Evolutionary conservation across 2,113 vertebrate genomes (phyloP), one percentile per base, ranked within the genome.

Genomic region (Pogona vitticeps): DNA sequence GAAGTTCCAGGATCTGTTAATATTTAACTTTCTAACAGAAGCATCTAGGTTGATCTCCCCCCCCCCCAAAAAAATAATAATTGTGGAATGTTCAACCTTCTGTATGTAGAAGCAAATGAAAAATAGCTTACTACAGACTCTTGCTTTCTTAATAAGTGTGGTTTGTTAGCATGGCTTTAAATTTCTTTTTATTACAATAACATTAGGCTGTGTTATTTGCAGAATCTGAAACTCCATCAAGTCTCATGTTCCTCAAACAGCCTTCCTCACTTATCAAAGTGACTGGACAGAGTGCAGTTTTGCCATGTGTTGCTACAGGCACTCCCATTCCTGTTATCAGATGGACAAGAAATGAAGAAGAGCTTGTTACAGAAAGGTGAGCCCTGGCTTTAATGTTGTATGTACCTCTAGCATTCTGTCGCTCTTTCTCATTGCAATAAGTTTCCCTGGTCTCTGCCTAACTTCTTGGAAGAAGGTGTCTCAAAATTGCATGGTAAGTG

Each of bases 321-420:
- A 95, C 93, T 92, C 99, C 98, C 6, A 14, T 86, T 0, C 97
- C 98, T 0, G 76, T 76, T 1, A 13, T 98, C 70, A 93, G 93
- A 2, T 99, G 98, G 99, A 97, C 95, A 88, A 93, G 91, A 82
- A 94, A 97, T 1, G 96, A 96, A 86, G 97, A 98, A 26, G 94
- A 95, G 58, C 93, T 97, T 13, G 79, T 97, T 15, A 95, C 95
- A 3, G 97, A 97, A 72, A 97, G 97, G 99, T 99, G 95, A 88
- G 95, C 90, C 46, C 17, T 8, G 76, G 23, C 78, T 83, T 40
- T 82, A 40, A 95, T 90, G 42, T 28, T 10, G 63, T 10, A 42
- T 80, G 9, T 65, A 59, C 23, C 46, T 72, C 76, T 76, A 65
- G 38, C 31, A 23, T 5, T 31, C 13, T 31, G 38, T 18, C 9